Percentiles rank a stretch among this genome's conserved stretches.
phyloP scores from a whole-genome alignment of 2,888 invertebrate species.

The Conomelus anceps region DNA sequence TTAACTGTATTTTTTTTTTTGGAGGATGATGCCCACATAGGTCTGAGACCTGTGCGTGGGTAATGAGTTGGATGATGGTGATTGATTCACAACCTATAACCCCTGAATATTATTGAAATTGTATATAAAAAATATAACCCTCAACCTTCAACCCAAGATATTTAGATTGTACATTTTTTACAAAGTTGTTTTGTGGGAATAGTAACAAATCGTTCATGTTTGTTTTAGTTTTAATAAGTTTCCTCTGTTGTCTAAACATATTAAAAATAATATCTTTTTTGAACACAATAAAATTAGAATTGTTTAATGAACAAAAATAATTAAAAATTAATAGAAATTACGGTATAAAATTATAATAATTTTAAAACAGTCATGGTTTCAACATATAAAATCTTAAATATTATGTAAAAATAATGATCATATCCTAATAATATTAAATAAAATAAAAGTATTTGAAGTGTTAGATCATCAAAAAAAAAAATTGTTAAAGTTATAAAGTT shows the following conservation, averaged over 20 bases:
- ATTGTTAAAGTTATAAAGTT: no score
- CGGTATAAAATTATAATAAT: background rate
- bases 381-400: background rate
- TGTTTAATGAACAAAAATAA: background rate
- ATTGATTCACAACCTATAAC: background rate
- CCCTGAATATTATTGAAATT: no score
- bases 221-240: background rate
- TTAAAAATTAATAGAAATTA: background rate
- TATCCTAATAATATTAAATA: no score
- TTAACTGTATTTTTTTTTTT: no score
- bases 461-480: no score
- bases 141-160: background rate
- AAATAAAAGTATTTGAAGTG: no score
- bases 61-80: no score
- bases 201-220: background rate
- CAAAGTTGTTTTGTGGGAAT: background rate
- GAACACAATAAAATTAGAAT: background rate
- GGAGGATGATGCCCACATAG: no score
- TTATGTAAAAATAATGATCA: background rate
- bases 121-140: no score
- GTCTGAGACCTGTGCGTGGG: no score
- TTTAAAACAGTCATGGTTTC: background rate
- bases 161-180: background rate
- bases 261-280: background rate
- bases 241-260: background rate